These are phyloP conservation scores for Choreutis nemorana DNA, from an alignment of 2,888 invertebrate species.

Conservation along the genomic window DNA sequence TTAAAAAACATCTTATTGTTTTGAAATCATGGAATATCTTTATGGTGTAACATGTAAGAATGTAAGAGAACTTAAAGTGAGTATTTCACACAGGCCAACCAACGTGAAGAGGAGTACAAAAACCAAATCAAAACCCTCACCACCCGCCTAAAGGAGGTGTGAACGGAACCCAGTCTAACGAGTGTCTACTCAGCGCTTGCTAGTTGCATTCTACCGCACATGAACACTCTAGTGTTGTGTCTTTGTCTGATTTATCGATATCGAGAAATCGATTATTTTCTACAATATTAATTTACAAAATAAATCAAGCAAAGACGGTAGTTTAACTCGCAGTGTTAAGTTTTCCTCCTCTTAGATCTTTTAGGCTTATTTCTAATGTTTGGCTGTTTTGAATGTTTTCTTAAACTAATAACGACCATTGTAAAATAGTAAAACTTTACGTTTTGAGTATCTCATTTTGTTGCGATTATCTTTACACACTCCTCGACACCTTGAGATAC, in stretches of 20 bases:
- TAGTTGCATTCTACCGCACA: slow-evolving; percentile 52
- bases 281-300: slow-evolving; percentile 9
- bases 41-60: no score
- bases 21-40: no score
- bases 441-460: slow-evolving; percentile 25
- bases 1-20: no score
- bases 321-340: slow-evolving; percentile 28
- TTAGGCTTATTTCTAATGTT: slow-evolving; percentile 20
- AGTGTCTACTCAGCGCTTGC: slow-evolving; percentile 49
- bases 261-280: slow-evolving; percentile 4
- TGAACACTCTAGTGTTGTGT: slow-evolving; percentile 25
- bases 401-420: slow-evolving; percentile 22
- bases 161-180: slow-evolving; percentile 39
- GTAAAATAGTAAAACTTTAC: slow-evolving; percentile 22
- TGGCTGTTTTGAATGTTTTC: slow-evolving; percentile 36
- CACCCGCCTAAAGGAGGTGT: slow-evolving; percentile 99
- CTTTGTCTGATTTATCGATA: slow-evolving; percentile 26
- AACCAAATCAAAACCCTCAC: slow-evolving; percentile 99
- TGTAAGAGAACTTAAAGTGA: slow-evolving; percentile 25
- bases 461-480: slow-evolving; percentile 10
- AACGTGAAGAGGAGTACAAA: slow-evolving; percentile 99
- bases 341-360: slow-evolving; percentile 23
- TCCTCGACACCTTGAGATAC: slow-evolving; percentile 21
- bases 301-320: slow-evolving; percentile 33
- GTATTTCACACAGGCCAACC: slow-evolving; percentile 84